Conservation (phyloP, 2,888 invertebrate species). For the Melanostoma scalare region DNA sequence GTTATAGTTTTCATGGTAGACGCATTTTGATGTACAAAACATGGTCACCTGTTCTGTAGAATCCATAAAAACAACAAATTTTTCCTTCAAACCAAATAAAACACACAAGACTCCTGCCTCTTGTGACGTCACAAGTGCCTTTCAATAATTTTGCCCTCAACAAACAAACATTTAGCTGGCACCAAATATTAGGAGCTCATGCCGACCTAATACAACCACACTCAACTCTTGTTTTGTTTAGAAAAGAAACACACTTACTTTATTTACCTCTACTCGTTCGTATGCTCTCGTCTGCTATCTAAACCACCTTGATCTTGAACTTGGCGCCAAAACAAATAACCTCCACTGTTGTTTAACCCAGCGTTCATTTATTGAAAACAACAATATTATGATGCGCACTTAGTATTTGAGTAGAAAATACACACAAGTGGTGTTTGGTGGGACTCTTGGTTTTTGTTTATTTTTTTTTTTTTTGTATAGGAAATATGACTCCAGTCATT, state of each 20-base stretch:
- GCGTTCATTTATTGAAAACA: background rate
- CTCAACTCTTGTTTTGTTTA: no score
- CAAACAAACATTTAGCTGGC: slow-evolving; percentile 70
- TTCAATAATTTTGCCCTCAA: slow-evolving; percentile 28
- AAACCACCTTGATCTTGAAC: slow-evolving; percentile 44
- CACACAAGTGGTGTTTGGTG: no score
- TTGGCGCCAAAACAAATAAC: slow-evolving; percentile 17
- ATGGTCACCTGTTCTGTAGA: slow-evolving; percentile 30
- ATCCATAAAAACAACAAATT: slow-evolving; percentile 34
- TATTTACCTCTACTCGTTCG: no score
- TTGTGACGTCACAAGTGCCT: slow-evolving; percentile 5
- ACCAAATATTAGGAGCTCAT: slow-evolving; percentile 53
- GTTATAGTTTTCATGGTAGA: background rate
- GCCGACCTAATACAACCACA: background rate
- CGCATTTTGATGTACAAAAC: background rate
- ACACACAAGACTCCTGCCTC: background rate
- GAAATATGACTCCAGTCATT: no score
- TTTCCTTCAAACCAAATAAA: background rate
- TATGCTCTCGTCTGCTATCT: no score
- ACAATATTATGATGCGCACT: background rate
- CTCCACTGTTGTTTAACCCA: background rate
- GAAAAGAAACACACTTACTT: no score
- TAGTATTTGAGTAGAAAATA: no score
- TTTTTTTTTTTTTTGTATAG: no score
- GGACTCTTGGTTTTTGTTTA: no score